Conservation (phyloP, 2,888 invertebrate species). For the Hyles lineata region DNA sequence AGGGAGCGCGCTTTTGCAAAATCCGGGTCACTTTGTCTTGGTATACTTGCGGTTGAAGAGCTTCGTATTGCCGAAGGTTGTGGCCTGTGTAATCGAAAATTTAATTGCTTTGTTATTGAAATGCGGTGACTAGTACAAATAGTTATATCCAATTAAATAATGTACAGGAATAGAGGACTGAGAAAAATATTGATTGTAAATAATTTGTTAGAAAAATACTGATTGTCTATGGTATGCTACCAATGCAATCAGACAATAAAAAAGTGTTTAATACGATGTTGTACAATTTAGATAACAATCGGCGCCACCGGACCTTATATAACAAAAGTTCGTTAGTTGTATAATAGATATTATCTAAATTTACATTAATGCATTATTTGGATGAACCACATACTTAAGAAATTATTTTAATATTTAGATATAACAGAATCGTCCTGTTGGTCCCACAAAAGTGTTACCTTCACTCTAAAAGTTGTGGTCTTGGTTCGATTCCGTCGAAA, state of each 20-base stretch:
- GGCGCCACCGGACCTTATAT: slow-evolving; percentile 10
- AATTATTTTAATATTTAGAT: no score
- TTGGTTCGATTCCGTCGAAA: no score
- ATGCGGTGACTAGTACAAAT: not conserved
- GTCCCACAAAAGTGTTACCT: no score
- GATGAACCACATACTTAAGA: not conserved
- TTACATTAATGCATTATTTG: slow-evolving; percentile 3
- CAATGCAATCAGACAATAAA: not conserved
- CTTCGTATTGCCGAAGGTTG: slow-evolving; percentile 7
- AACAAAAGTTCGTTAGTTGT: slow-evolving; percentile 17
- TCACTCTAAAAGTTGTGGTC: no score
- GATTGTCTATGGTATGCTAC: not conserved
- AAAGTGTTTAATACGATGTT: not conserved
- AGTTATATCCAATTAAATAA: not conserved
- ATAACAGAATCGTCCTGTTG: no score
- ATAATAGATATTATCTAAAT: slow-evolving; percentile 1
- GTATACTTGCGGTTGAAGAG: slow-evolving; percentile 20
- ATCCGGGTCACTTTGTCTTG: slow-evolving; percentile 29
- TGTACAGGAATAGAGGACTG: not conserved
- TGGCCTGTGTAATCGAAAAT: not conserved
- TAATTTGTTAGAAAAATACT: not conserved
- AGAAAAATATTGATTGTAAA: not conserved
- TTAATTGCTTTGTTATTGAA: slow-evolving; percentile 23
- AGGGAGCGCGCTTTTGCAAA: slow-evolving; percentile 41
- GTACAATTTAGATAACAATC: slow-evolving; percentile 15